Evolutionary conservation across 2,888 invertebrate genomes (phyloP).

Genomic region (Digitonthophagus gazella): DNA sequence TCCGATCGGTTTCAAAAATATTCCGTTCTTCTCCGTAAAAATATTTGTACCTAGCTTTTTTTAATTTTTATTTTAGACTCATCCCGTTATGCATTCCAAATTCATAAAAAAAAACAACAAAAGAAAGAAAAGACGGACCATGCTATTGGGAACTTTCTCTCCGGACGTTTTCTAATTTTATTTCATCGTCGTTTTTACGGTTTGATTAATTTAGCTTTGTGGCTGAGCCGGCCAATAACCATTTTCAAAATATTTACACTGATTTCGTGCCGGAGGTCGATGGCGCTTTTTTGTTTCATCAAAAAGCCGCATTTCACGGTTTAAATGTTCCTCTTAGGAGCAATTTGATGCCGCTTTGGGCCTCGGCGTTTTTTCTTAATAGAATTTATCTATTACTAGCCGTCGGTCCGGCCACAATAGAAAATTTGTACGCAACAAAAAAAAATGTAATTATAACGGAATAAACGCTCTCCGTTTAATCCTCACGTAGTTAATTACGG

Average conservation of each 20-base stretch:
- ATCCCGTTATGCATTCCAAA: background rate
- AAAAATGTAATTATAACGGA: slow-evolving; percentile 10
- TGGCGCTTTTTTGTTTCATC: slow-evolving; percentile 9
- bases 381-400: slow-evolving; percentile 6
- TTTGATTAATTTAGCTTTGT: slow-evolving; percentile 13
- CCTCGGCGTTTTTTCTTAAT: slow-evolving; percentile 1
- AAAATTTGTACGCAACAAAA: background rate
- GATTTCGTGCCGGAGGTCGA: slow-evolving; percentile 6
- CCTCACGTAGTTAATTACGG: background rate
- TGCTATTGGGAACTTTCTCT: background rate
- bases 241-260: slow-evolving; percentile 17
- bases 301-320: slow-evolving; percentile 11
- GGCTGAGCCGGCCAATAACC: slow-evolving; percentile 1
- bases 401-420: background rate
- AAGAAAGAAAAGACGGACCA: background rate
- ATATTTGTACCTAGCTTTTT: background rate
- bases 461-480: background rate
- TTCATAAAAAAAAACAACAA: background rate
- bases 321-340: slow-evolving; percentile 10
- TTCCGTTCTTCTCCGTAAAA: background rate
- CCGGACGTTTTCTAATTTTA: slow-evolving; percentile 9
- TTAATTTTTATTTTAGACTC: background rate
- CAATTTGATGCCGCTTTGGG: slow-evolving; percentile 2
- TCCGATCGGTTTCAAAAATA: slow-evolving; percentile 9
- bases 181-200: slow-evolving; percentile 13